Base-by-base conservation (phyloP, 2,888 invertebrate genomes). In the Pheosia gnoma region DNA sequence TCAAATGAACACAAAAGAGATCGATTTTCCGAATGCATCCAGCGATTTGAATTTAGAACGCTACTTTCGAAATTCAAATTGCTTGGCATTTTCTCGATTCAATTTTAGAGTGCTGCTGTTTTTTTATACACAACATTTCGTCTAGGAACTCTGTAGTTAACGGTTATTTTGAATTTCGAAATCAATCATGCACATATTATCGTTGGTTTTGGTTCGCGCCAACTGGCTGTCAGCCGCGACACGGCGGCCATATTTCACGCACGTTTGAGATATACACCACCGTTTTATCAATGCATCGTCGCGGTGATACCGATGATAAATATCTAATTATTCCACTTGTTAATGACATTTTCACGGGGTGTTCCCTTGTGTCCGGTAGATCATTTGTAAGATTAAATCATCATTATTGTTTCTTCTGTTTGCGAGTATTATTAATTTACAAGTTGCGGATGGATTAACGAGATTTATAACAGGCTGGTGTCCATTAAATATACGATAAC, bases 241-340 rank as follows among this genome's bases (percentile, higher is more conserved):
- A 84, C 81, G 86, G 79, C 86, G 75, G 87, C 91, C 88, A 91
- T 93, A 92, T 89, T 87, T 93, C 92, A 93, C 86, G 81, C 81
- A 81, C 82, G 85, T 85, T 84, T 91, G 91, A 92, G 89, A 91
- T 93, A 91, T 91, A 87, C 82, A 84, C 83, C 79, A 61, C 75
- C 87, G 85, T 88, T 93, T 93, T 92, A 92, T 93, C 93, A 92
- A 93, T 93, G 91, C 91, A 92, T 91, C 93, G 91, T 93, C 91
- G 91, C 87, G 84, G 83, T 88, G 88, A 89, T 90, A 87, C 84
- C 82, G 85, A 88, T 90, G 92, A 93, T 91, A 90, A 90, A 93
- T 91, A 85, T 85, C 85, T 90, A 93, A 92, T 93, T 90, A 91
- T 91, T 88, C 86, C 83, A 82, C 85, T 88, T 85, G 90, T 91